Evolutionary conservation across 2,888 invertebrate genomes (phyloP), one percentile per base, ranked within the genome.

Genomic region (Heliconius aoede): DNA sequence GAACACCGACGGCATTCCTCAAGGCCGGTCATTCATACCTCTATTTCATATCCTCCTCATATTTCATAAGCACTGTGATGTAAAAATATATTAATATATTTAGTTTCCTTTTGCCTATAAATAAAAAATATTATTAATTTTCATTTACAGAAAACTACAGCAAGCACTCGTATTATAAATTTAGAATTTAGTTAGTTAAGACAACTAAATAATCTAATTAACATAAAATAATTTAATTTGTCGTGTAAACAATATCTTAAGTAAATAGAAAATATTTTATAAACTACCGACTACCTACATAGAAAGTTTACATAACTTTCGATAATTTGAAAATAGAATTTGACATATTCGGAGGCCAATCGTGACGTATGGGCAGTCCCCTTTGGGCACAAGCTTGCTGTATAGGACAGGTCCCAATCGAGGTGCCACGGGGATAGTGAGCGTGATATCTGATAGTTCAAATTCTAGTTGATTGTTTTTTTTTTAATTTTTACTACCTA

Each of bases 1-100:
- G 82, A 80, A 78, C 80, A 75, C 82, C 84, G 82, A 83, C 88
- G 91, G 90, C 91, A 89, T 91, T 90, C 90, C 91, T 90, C 91
- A 91, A 92, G 90, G 91, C 86, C 91, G 91, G 87, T 88, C 90
- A 84, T 90, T 90, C 86, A 85, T 88, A 86, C 87, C 84, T 80
- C 78, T 81, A 80, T 82, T 72, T 58, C 65, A 76, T 80, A 77
- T 78, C 73, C 65, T 74, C 72, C 76, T 61, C 58, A 69, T 78
- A 72, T 78, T 77, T 62, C 55, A 64, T 32, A 62, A 36, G 18
- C n/a, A 51, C 3, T 72, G 55, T 26, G n/a, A 55, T 15, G 1
- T 40, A 51, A 32, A 51, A 69, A 67, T 1, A 55, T 55, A 36
- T 60, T 40, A 36, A 58, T 58, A 71, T 32, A 36, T 32, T 28